A percentile compares a stretch with the other conserved stretches of the same genome.
Conservation (phyloP, 2,888 invertebrate species). For the Hoplodrina ambigua region DNA sequence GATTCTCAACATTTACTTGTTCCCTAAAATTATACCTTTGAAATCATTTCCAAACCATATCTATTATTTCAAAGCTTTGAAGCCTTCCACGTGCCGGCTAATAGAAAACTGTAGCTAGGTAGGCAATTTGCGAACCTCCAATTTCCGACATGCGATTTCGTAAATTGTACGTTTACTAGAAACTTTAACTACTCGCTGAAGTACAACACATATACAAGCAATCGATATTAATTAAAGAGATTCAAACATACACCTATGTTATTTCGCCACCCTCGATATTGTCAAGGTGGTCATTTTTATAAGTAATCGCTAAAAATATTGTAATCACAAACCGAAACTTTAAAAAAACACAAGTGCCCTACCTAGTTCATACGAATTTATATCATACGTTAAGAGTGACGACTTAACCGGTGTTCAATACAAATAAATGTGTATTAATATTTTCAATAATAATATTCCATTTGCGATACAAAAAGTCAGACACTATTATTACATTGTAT, state of each 20-base stretch:
- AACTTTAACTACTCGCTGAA: no score
- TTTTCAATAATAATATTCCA: constrained; percentile 2
- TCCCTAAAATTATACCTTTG: background rate
- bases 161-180: background rate
- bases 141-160: constrained; percentile 2
- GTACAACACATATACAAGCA: no score
- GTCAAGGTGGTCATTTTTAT: no score
- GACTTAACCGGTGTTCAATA: background rate
- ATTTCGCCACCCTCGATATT: no score
- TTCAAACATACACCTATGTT: no score
- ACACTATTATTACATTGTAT: constrained; percentile 40
- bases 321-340: no score
- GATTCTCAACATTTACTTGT: background rate
- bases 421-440: background rate
- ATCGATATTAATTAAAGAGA: no score
- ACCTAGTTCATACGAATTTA: background rate
- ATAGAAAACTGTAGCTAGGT: background rate
- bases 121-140: background rate
- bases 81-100: constrained; percentile 5
- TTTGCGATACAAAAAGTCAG: constrained; percentile 27
- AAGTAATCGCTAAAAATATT: no score
- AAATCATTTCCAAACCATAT: background rate
- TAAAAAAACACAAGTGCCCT: no score
- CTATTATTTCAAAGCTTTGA: constrained; percentile 27
- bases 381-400: background rate